phyloP scores from a whole-genome alignment of 2,797 vertebrate species.

The Tachyglossus aculeatus region DNA sequence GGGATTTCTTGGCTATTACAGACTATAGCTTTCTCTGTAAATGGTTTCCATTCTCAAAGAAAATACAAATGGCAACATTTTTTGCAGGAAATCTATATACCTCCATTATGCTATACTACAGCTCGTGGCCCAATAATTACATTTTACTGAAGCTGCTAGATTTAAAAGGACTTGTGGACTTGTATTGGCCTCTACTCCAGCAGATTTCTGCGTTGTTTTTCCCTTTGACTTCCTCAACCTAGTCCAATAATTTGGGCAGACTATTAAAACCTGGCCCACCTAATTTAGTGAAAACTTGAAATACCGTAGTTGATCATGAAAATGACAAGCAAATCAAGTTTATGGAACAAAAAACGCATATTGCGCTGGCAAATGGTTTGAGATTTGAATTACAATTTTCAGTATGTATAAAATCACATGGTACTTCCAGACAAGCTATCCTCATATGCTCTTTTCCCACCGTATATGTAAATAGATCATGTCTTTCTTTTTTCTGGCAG shows the following conservation, averaged over 20 bases:
- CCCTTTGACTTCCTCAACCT: slow-evolving; percentile 8
- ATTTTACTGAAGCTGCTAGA: not conserved
- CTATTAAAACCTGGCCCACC: not conserved
- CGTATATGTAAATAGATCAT: not conserved
- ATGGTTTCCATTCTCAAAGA: not conserved
- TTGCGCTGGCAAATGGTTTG: not conserved
- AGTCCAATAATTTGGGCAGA: not conserved
- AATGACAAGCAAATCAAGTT: not conserved
- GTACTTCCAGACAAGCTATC: not conserved
- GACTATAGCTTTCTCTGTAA: not conserved
- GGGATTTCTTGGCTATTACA: not conserved
- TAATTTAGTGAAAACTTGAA: slow-evolving; percentile 3
- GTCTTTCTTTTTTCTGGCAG: not conserved
- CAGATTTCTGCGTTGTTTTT: not conserved
- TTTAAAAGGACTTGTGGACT: slow-evolving; percentile 13
- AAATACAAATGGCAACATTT: not conserved
- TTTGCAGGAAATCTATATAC: not conserved
- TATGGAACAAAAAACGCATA: not conserved
- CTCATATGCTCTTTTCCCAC: not conserved
- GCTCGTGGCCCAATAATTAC: not conserved
- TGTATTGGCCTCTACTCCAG: slow-evolving; percentile 29
- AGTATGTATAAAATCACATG: slow-evolving; percentile 2
- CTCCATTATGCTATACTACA: too few relatives aligned
- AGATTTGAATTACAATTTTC: slow-evolving; percentile 22
- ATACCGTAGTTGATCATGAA: slow-evolving; percentile 1